phyloP scores from a whole-genome alignment of 2,797 vertebrate species.

The Chromis chromis region DNA sequence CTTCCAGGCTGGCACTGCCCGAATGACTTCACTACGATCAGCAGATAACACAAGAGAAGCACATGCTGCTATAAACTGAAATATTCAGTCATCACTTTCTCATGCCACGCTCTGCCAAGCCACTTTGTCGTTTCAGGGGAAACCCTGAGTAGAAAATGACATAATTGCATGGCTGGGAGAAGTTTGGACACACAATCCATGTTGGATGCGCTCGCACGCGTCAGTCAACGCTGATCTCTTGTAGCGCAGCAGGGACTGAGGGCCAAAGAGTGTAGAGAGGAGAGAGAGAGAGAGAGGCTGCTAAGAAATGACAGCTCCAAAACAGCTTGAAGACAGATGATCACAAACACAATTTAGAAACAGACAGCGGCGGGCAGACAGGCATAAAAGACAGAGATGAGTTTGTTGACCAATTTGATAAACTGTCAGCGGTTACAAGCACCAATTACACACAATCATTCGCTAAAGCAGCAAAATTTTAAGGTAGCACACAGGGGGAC shows the following conservation, averaged over 20 bases:
- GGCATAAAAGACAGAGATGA: conserved; percentile 22
- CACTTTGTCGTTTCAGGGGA: conserved; percentile 67
- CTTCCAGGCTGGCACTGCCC: not conserved
- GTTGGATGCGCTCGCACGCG: conserved; percentile 46
- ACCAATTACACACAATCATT: conserved; percentile 43
- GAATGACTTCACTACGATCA: conserved; percentile 32
- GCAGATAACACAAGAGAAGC: conserved; percentile 37
- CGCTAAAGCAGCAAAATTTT: conserved; percentile 34
- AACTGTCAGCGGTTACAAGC: conserved; percentile 39
- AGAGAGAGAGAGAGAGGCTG: not conserved
- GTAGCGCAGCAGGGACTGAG: not conserved
- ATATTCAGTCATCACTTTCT: conserved; percentile 44
- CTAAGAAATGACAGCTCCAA: conserved; percentile 39
- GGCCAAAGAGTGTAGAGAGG: conserved; percentile 32
- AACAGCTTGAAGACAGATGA: conserved; percentile 48
- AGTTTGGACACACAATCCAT: conserved; percentile 54
- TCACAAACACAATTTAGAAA: conserved; percentile 34
- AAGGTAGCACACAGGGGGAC: conserved; percentile 26
- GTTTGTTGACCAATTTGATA: conserved; percentile 41
- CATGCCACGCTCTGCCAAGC: conserved; percentile 54
- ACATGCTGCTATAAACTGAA: conserved; percentile 39
- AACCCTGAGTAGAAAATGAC: conserved; percentile 73
- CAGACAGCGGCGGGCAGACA: conserved; percentile 29
- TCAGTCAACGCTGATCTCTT: conserved; percentile 56
- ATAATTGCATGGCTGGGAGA: conserved; percentile 71